These are phyloP conservation scores for Desoria tigrina DNA, from an alignment of 2,888 invertebrate genomes.

Conservation along the genomic window DNA sequence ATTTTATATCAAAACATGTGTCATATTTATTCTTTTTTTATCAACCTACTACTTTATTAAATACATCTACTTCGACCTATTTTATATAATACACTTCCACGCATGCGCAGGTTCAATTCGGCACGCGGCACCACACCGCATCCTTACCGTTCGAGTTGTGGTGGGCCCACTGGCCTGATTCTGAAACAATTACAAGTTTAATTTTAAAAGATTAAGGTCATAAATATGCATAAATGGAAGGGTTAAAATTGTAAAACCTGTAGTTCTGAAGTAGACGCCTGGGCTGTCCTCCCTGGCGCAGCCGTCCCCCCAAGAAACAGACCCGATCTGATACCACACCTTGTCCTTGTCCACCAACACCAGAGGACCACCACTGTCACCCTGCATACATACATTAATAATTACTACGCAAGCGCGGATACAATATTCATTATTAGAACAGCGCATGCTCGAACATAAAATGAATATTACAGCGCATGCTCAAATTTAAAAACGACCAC, in stretches of 20 bases:
- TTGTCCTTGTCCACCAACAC: slow-evolving; percentile 29
- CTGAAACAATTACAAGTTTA: slow-evolving; percentile 20
- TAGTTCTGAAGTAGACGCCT: slow-evolving; percentile 46
- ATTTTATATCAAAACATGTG: no score
- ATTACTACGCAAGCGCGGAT: background rate
- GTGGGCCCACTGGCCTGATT: slow-evolving; percentile 43
- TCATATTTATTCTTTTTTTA: background rate
- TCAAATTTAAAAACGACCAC: no score
- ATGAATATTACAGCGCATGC: no score
- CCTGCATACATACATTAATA: slow-evolving; percentile 20
- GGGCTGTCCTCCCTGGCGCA: slow-evolving; percentile 42
- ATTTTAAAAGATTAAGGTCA: background rate
- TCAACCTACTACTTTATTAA: background rate
- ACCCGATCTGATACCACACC: slow-evolving; percentile 45
- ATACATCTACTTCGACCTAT: no score
- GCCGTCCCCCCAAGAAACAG: slow-evolving; percentile 49
- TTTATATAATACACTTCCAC: no score
- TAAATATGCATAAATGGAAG: no score
- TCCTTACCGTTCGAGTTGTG: slow-evolving; percentile 35
- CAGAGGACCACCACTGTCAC: slow-evolving; percentile 43
- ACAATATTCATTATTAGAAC: no score
- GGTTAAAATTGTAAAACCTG: no score
- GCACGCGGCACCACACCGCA: slow-evolving; percentile 39
- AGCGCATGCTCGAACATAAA: no score
- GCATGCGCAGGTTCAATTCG: no score